Evolutionary conservation across 2,797 vertebrate species (phyloP), one percentile per base, ranked within the genome.

Genomic region (Peromyscus nudipes): DNA sequence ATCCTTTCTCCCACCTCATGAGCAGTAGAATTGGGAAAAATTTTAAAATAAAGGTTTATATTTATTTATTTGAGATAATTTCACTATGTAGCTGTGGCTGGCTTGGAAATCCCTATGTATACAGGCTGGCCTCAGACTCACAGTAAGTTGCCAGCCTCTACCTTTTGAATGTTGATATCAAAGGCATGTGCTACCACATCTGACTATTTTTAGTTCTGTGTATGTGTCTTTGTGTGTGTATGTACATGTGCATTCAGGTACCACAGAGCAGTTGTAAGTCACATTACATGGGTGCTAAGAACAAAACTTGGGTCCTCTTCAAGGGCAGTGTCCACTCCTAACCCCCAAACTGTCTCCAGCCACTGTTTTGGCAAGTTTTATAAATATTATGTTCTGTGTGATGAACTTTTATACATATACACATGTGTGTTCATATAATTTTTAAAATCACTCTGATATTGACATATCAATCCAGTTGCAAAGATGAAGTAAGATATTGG

Each of bases 381-480:
- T 25, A 57, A 27, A 34, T 43, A 85, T 13, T 76, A 4, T 37
- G 34, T n/a, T n/a, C 49, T n/a, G 21, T 14, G 55, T 82, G 55
- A 25, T n/a, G 60, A 82, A 16, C 23, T 46, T 65, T 13, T 29
- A 91, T n/a, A 71, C 5, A 60, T 3, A 55, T 3, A 83, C 2
- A 27, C 31, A 67, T 2, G 16, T 80, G 23, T 71, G 14, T 14
- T 62, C 3, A 49, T 82, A 94, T 82, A 86, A 65, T 91, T 92
- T 9, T 91, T 94, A 60, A 0, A 97, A 75, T 29, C 21, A 69
- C 81, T 93, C 37, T 96, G 37, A 84, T 76, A 46, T 88, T 85
- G 25, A 12, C 17, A 29, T 95, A 29, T 57, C 1, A 67, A 62
- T 89, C 1, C 29, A 81, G 2, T 89, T 85, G 81, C 82, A 82